Evolutionary conservation across 1,140 invertebrate genomes (phyloP).

Genomic region (Halotydeus destructor): DNA sequence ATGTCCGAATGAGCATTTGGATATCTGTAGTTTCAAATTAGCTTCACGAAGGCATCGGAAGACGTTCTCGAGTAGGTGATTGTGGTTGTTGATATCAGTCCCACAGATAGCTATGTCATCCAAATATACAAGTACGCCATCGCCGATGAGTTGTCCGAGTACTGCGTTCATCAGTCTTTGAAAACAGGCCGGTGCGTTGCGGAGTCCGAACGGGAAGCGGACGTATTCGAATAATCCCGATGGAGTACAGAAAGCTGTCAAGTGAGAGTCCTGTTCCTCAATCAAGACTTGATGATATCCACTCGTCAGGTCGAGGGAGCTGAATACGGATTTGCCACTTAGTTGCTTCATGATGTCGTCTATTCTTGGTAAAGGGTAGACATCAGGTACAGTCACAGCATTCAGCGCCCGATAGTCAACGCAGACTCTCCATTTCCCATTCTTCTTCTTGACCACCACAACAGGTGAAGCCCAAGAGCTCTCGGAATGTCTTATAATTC

Average conservation of each 20-base stretch:
- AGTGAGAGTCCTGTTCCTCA: neutral
- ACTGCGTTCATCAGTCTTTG: neutral
- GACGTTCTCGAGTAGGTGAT: too few relatives aligned
- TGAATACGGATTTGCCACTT: neutral
- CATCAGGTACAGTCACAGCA: neutral
- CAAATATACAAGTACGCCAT: too few relatives aligned
- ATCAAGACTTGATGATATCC: neutral
- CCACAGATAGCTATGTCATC: too few relatives aligned
- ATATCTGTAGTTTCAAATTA: too few relatives aligned
- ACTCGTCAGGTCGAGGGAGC: neutral
- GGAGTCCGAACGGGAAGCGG: conserved; percentile 2
- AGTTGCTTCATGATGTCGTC: conserved; percentile 1
- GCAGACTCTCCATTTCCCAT: neutral
- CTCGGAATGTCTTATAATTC: neutral
- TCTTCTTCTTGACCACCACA: neutral
- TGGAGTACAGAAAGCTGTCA: neutral
- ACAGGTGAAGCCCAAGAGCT: neutral
- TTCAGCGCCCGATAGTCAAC: conserved; percentile 5
- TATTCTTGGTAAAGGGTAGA: neutral
- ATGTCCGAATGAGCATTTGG: too few relatives aligned
- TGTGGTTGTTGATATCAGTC: too few relatives aligned
- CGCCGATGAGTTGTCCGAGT: neutral
- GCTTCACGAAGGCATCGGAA: too few relatives aligned
- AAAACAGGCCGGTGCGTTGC: conserved; percentile 1
- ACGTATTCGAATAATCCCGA: neutral